Percentiles rank a stretch among this genome's conserved stretches.
Evolutionary conservation across 2,888 invertebrate species (phyloP).

Genomic region (Abrostola tripartita): DNA sequence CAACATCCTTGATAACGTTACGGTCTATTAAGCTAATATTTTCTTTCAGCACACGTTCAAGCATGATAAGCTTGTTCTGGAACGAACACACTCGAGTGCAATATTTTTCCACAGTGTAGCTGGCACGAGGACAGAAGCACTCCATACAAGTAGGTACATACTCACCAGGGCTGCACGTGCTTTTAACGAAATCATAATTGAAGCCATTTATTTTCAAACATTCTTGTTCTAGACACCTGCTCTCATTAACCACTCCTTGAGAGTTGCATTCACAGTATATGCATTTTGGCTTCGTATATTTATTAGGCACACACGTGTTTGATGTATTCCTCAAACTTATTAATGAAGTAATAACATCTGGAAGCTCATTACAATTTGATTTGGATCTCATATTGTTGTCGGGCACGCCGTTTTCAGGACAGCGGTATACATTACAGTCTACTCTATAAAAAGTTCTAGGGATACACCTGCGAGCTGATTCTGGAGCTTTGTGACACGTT

Average conservation of each 20-base stretch:
- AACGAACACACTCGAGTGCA: constrained; percentile 75
- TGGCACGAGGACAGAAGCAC: constrained; percentile 75
- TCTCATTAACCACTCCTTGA: constrained; percentile 69
- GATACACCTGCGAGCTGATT: constrained; percentile 63
- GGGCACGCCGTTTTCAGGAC: constrained; percentile 69
- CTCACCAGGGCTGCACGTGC: constrained; percentile 72
- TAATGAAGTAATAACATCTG: constrained; percentile 48
- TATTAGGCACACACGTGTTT: constrained; percentile 66
- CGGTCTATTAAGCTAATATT: constrained; percentile 63
- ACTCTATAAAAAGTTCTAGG: constrained; percentile 72
- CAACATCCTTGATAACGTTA: constrained; percentile 57
- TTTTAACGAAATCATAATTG: constrained; percentile 58
- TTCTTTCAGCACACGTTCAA: constrained; percentile 70
- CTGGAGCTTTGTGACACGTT: constrained; percentile 64
- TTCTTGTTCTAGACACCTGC: constrained; percentile 71
- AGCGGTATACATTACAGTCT: constrained; percentile 76
- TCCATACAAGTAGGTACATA: constrained; percentile 75
- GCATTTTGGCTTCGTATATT: constrained; percentile 73
- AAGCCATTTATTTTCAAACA: constrained; percentile 66
- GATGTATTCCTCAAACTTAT: constrained; percentile 54
- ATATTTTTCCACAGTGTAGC: constrained; percentile 65
- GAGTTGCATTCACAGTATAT: constrained; percentile 76
- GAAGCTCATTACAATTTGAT: constrained; percentile 55
- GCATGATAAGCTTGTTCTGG: constrained; percentile 70
- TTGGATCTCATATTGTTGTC: constrained; percentile 69